A percentile compares a stretch with the other conserved stretches of the same genome.
Evolutionary conservation across 2,113 vertebrate genomes (phyloP).

Genomic region (Hemicordylus capensis): DNA sequence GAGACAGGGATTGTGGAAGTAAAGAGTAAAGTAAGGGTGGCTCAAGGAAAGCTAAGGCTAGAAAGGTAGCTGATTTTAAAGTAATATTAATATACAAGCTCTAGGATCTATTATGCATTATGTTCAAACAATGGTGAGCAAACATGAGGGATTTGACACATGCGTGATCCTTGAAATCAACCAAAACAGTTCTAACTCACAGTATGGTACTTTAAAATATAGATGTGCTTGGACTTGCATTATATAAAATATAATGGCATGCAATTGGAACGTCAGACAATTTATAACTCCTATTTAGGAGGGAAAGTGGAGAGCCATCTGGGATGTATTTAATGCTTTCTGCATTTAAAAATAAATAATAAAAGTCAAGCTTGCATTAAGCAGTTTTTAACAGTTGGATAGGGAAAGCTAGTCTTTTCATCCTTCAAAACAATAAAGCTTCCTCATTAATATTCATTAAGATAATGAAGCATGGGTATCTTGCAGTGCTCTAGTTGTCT

Average conservation of each 20-base stretch:
- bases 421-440: constrained; percentile 18
- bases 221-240: constrained; percentile 12
- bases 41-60: too few relatives aligned
- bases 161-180: too few relatives aligned
- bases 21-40: too few relatives aligned
- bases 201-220: neutral
- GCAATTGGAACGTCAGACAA: constrained; percentile 21
- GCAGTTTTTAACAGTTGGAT: constrained; percentile 14
- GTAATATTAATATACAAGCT: too few relatives aligned
- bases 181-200: neutral
- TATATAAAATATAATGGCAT: constrained; percentile 1
- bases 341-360: constrained; percentile 42
- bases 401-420: constrained; percentile 22
- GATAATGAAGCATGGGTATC: neutral
- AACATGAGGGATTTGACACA: too few relatives aligned
- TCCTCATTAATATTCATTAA: constrained; percentile 39
- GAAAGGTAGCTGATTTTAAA: too few relatives aligned
- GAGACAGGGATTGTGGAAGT: too few relatives aligned
- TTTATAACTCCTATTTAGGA: neutral
- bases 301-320: constrained; percentile 30
- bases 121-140: too few relatives aligned
- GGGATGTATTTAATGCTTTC: neutral
- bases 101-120: too few relatives aligned
- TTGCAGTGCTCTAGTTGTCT: constrained; percentile 16
- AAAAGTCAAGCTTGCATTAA: neutral